Evolutionary conservation across 2,797 vertebrate species (phyloP), one percentile per base, ranked within the genome.

Genomic region (Siniperca scherzeri): DNA sequence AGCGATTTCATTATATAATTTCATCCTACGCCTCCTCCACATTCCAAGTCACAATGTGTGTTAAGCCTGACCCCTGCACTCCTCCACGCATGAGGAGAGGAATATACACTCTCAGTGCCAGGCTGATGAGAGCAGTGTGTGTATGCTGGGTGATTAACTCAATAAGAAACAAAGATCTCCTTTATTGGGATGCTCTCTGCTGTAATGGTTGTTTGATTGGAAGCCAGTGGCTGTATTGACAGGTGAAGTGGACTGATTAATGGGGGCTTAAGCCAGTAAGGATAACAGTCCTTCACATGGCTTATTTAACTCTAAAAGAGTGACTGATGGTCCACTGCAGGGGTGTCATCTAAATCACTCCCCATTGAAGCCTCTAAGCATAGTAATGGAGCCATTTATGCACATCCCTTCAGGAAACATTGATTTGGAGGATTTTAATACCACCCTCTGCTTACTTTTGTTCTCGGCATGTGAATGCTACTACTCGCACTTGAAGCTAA

Each of bases 171-270:
- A 91, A 91, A 92, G 93, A 92, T 93, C 91, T 84, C 59, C 88
- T 91, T 92, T 93, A 95, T 95, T 92, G 91, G 89, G 89, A 93
- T 86, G 89, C 91, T 90, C 83, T 85, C 86, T 79, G 86, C 91
- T 91, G 91, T 95, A 96, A 95, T 95, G 93, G 92, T 84, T 87
- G 88, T 95, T 94, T 95, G 94, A 96, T 94, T 94, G 92, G 92
- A 91, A 91, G 91, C 89, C 84, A 83, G 89, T 92, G 91, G 92
- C 91, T 90, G 90, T 96, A 96, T 96, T 93, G 96, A 94, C 95
- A 95, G 91, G 82, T 90, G 90, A 91, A 94, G 87, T 91, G 88
- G 87, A 86, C 95, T 97, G 95, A 97, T 97, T 97, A 96, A 96
- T 96, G 95, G 85, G 82, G 86, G 93, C 93, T 96, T 96, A 95